Evolutionary conservation across 2,113 vertebrate species (phyloP).

Genomic region (Dryoscopus gambensis): DNA sequence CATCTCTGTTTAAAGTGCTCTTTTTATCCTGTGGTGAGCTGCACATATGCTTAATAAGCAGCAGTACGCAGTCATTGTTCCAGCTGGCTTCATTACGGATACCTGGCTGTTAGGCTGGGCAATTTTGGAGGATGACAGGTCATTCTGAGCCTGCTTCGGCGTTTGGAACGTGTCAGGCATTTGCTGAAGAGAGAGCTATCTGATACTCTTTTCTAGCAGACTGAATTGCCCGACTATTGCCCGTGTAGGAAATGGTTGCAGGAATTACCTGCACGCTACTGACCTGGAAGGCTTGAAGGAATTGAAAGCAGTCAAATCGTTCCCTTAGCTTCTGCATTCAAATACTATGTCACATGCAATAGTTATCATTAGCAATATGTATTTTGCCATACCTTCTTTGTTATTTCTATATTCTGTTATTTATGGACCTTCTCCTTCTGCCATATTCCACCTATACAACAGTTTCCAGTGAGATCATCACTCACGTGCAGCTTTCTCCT

Average conservation of each 20-base stretch:
- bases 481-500: background rate
- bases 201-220: background rate
- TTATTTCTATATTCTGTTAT: background rate
- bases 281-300: background rate
- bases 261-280: background rate
- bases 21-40: background rate
- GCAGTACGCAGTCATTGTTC: background rate
- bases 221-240: background rate
- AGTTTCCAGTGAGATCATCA: background rate
- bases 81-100: background rate
- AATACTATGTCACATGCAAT: background rate
- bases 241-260: background rate
- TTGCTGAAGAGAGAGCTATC: background rate
- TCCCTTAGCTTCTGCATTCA: background rate
- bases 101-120: background rate
- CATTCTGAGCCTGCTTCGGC: background rate
- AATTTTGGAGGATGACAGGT: background rate
- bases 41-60: constrained; percentile 18
- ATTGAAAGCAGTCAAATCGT: background rate
- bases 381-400: background rate
- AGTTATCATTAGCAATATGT: background rate
- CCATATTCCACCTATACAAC: background rate
- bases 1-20: constrained; percentile 5
- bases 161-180: background rate
- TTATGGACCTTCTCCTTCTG: background rate